Percentiles rank a stretch among this genome's conserved stretches.
phyloP scores from a whole-genome alignment of 2,113 vertebrate species.

The Dendropsophus ebraccatus region DNA sequence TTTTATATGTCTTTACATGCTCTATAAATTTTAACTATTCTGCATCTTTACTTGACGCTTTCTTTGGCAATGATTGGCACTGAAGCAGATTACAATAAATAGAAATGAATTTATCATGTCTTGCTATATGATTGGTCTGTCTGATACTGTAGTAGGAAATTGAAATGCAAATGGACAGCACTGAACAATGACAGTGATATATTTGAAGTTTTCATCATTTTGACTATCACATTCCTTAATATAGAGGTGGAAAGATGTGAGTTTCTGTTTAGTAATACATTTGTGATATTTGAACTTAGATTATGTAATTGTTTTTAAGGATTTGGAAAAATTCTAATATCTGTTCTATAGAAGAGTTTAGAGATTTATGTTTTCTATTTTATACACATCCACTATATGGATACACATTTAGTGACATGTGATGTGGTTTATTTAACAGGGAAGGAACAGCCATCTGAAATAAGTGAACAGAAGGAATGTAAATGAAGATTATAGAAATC shows the following conservation, averaged over 20 bases:
- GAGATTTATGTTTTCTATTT: no score
- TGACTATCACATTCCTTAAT: slow-evolving; percentile 3
- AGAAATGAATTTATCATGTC: slow-evolving; percentile 42
- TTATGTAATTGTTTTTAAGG: not conserved
- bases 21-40: not conserved
- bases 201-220: slow-evolving; percentile 25
- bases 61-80: slow-evolving; percentile 38
- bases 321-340: not conserved
- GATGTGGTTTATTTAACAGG: no score
- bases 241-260: not conserved
- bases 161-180: slow-evolving; percentile 46
- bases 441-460: no score
- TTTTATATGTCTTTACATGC: not conserved
- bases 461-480: no score
- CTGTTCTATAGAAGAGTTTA: no score
- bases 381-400: no score
- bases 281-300: not conserved
- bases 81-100: slow-evolving; percentile 39
- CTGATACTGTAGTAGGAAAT: slow-evolving; percentile 53
- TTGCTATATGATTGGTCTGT: slow-evolving; percentile 27
- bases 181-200: slow-evolving; percentile 24
- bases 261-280: not conserved
- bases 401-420: no score
- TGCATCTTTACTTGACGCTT: not conserved
- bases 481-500: no score